These are phyloP conservation scores for Drosophila sordidula DNA, from an alignment of 2,888 invertebrate genomes.

Conservation along the genomic window DNA sequence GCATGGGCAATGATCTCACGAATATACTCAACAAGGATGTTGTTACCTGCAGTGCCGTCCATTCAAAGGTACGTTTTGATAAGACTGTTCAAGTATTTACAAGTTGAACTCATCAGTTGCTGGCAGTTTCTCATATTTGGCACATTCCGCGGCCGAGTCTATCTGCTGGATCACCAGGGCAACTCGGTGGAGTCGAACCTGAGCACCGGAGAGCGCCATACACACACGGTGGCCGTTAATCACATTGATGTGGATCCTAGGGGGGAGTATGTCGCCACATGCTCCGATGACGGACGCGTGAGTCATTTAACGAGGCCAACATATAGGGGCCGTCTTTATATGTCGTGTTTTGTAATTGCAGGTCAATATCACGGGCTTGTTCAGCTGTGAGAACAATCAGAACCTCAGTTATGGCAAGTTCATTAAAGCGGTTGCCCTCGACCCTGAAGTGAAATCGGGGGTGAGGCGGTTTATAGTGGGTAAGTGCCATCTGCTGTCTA, in stretches of 20 bases:
- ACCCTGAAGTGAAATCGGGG: constrained; percentile 92
- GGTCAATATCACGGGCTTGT: constrained; percentile 94
- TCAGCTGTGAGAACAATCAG: constrained; percentile 93
- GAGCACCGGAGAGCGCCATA: constrained; percentile 86
- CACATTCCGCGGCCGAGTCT: constrained; percentile 95
- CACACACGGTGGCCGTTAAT: constrained; percentile 95
- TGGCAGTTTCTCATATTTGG: constrained; percentile 94
- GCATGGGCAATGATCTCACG: constrained; percentile 94
- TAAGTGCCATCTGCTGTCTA: constrained; percentile 74
- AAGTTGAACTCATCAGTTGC: background rate
- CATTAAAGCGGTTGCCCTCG: constrained; percentile 94
- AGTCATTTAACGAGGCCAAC: constrained; percentile 16
- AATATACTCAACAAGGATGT: constrained; percentile 94
- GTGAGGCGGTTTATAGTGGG: constrained; percentile 94
- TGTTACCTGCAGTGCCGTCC: constrained; percentile 95
- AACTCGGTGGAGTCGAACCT: constrained; percentile 88
- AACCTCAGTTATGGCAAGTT: constrained; percentile 91
- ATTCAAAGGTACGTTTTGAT: constrained; percentile 89
- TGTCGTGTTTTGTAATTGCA: constrained; percentile 55
- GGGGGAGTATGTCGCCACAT: constrained; percentile 97
- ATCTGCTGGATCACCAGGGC: constrained; percentile 96
- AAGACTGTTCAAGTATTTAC: background rate
- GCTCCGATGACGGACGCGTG: constrained; percentile 95
- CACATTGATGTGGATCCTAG: constrained; percentile 96
- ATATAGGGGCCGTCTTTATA: background rate